These are phyloP conservation scores for Sialis fuliginosa DNA, from an alignment of 2,888 invertebrate species.

Conservation along the genomic window DNA sequence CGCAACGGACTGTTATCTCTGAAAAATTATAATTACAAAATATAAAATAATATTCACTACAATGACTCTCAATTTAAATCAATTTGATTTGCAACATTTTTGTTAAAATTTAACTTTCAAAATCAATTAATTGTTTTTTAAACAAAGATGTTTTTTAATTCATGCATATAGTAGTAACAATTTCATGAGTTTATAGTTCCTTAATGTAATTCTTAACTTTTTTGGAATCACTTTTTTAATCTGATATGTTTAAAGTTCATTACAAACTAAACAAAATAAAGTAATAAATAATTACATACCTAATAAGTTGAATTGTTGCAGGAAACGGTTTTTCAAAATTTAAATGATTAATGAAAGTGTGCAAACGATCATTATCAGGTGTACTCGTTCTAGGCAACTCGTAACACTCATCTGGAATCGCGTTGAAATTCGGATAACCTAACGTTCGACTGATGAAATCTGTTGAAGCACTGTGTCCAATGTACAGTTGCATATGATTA, in stretches of 20 bases:
- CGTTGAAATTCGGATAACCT: constrained; percentile 53
- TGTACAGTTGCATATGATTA: constrained; percentile 60
- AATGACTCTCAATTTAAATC: neutral
- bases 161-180: too few relatives aligned
- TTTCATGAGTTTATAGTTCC: too few relatives aligned
- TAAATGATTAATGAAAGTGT: constrained; percentile 63
- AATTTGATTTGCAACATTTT: too few relatives aligned
- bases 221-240: too few relatives aligned
- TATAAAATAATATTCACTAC: neutral
- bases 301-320: constrained; percentile 62
- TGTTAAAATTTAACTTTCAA: too few relatives aligned
- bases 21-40: constrained; percentile 18
- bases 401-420: constrained; percentile 61
- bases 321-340: constrained; percentile 73
- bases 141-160: too few relatives aligned
- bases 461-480: constrained; percentile 61
- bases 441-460: constrained; percentile 61
- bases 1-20: constrained; percentile 86
- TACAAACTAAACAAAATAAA: too few relatives aligned
- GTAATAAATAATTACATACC: constrained; percentile 30
- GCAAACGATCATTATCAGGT: constrained; percentile 52
- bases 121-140: too few relatives aligned
- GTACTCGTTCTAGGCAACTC: constrained; percentile 63
- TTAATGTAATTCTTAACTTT: too few relatives aligned
- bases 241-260: too few relatives aligned